Conservation (phyloP, 2,113 vertebrate species). For the Podocnemis expansa region DNA sequence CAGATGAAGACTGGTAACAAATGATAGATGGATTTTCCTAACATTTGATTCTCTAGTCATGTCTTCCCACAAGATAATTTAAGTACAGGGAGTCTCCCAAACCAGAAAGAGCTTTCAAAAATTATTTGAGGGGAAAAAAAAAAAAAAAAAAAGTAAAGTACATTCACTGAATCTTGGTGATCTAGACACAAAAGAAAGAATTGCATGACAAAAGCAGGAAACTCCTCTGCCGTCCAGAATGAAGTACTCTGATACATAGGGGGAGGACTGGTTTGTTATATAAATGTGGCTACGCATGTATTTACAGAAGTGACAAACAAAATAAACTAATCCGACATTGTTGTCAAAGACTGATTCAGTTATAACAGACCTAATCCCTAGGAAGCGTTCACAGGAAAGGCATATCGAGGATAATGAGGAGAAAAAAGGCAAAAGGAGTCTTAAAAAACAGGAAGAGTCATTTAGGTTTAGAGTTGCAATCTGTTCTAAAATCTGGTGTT, state of each 20-base stretch:
- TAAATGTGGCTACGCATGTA: background rate
- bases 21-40: background rate
- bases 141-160: background rate
- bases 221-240: constrained; percentile 34
- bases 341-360: background rate
- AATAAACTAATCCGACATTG: background rate
- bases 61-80: constrained; percentile 8
- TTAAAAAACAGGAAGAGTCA: background rate
- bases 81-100: background rate
- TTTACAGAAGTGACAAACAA: background rate
- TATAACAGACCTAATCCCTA: background rate
- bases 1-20: constrained; percentile 2
- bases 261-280: background rate
- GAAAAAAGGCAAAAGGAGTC: background rate
- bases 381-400: background rate
- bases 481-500: background rate
- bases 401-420: background rate
- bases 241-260: constrained; percentile 9
- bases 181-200: background rate
- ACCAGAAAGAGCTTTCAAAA: constrained; percentile 14
- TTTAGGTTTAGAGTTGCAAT: background rate
- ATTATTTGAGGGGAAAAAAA: background rate
- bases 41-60: background rate
- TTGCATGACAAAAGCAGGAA: constrained; percentile 67
- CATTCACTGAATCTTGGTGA: background rate